A percentile compares a stretch with the other conserved stretches of the same genome.
These are phyloP conservation scores for Poeciliopsis occidentalis DNA, from an alignment of 2,113 vertebrate genomes.

Conservation along the genomic window DNA sequence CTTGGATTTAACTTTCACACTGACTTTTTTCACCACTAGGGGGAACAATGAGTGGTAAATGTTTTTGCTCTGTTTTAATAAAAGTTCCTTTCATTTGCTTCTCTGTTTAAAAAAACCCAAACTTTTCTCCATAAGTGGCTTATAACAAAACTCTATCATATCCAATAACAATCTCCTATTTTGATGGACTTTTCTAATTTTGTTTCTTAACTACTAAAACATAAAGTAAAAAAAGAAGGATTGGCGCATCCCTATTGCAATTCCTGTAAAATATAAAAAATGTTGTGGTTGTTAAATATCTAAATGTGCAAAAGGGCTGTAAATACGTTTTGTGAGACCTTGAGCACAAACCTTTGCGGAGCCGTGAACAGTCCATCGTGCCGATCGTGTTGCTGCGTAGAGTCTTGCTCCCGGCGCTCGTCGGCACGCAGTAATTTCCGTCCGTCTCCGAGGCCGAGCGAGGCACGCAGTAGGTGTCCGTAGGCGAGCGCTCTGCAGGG, in stretches of 20 bases:
- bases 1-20: conserved; percentile 9
- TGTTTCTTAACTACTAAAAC: too few relatives aligned
- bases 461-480: conserved; percentile 83
- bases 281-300: background rate
- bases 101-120: too few relatives aligned
- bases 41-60: conserved; percentile 31
- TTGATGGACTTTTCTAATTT: too few relatives aligned
- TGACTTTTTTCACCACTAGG: conserved; percentile 52
- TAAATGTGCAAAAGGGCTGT: background rate
- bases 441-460: conserved; percentile 90
- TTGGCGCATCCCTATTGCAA: background rate
- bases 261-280: background rate
- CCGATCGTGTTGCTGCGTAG: conserved; percentile 93
- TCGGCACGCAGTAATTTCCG: conserved; percentile 88
- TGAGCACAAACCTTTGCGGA: conserved; percentile 88
- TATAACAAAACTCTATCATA: too few relatives aligned
- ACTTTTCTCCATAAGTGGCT: too few relatives aligned
- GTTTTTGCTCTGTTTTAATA: background rate
- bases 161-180: too few relatives aligned
- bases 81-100: too few relatives aligned
- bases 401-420: conserved; percentile 79
- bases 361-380: conserved; percentile 86
- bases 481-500: conserved; percentile 89
- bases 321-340: background rate
- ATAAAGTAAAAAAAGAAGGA: too few relatives aligned